These are phyloP conservation scores for Sparus aurata DNA, from an alignment of 2,797 vertebrate genomes.

Conservation along the genomic window DNA sequence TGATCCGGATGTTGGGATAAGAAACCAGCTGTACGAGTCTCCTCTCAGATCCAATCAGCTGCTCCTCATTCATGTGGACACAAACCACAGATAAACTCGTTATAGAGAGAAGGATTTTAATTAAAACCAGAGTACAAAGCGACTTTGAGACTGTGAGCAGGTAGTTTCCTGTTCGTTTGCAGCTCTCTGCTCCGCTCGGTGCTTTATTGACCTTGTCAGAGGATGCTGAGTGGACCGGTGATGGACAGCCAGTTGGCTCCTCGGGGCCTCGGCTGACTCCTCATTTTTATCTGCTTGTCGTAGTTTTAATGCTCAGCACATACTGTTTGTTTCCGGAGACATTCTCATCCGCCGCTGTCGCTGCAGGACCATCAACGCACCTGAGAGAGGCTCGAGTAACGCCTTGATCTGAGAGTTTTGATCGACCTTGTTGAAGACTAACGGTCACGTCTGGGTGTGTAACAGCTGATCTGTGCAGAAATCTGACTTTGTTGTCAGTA, in stretches of 20 bases:
- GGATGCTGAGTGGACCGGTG: constrained; percentile 55
- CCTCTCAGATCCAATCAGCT: not conserved
- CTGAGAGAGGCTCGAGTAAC: too few species aligned
- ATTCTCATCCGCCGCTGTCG: not conserved
- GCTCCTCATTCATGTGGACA: constrained; percentile 9
- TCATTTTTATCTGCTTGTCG: constrained; percentile 40
- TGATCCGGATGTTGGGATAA: too few species aligned
- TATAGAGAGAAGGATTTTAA: constrained; percentile 19
- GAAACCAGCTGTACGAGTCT: too few species aligned
- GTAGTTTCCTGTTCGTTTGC: not conserved
- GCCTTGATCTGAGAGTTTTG: too few species aligned
- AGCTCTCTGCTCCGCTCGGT: constrained; percentile 7
- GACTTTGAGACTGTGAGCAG: not conserved
- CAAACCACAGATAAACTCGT: constrained; percentile 11
- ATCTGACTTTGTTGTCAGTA: too few species aligned
- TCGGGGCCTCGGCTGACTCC: constrained; percentile 43
- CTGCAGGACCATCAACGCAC: not conserved
- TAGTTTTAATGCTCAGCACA: constrained; percentile 34
- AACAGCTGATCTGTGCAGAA: too few species aligned
- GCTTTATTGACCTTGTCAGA: constrained; percentile 60
- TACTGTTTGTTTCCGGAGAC: constrained; percentile 16
- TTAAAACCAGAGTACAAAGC: not conserved
- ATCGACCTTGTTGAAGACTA: too few species aligned
- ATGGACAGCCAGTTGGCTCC: constrained; percentile 57
- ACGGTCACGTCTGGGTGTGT: too few species aligned